Percentiles rank a stretch among this genome's conserved stretches.
phyloP scores from a whole-genome alignment of 2,888 invertebrate species.

The Thymelicus lineola region DNA sequence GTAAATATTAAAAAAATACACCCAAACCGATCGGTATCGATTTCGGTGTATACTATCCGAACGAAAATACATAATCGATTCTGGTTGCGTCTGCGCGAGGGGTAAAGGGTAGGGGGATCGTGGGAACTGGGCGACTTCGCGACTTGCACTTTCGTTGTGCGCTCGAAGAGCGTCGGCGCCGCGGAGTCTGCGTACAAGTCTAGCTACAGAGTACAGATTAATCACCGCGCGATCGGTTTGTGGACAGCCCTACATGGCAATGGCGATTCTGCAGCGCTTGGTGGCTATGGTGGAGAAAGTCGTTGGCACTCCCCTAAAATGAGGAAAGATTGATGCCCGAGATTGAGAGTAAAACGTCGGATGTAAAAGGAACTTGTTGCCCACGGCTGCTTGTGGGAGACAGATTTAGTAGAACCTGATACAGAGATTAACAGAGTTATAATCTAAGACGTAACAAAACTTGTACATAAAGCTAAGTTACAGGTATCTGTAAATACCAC shows the following conservation, averaged over 20 bases:
- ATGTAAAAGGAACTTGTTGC: slow-evolving; percentile 26
- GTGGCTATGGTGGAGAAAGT: slow-evolving; percentile 54
- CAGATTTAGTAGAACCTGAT: slow-evolving; percentile 15
- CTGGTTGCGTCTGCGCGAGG: slow-evolving; percentile 54
- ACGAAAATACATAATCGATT: slow-evolving; percentile 65
- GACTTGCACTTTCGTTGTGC: slow-evolving; percentile 82
- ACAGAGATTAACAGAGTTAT: slow-evolving; percentile 16
- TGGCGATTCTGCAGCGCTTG: not conserved
- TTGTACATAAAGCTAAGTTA: not conserved
- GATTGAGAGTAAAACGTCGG: slow-evolving; percentile 22
- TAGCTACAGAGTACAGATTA: slow-evolving; percentile 60
- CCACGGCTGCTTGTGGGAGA: slow-evolving; percentile 9
- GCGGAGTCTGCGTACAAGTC: slow-evolving; percentile 70
- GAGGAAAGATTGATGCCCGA: slow-evolving; percentile 32
- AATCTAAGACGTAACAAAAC: not conserved
- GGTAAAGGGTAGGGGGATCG: slow-evolving; percentile 60
- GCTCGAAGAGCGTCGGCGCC: slow-evolving; percentile 71
- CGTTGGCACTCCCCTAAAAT: slow-evolving; percentile 33
- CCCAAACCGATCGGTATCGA: slow-evolving; percentile 51
- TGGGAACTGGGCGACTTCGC: slow-evolving; percentile 80
- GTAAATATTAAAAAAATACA: not conserved
- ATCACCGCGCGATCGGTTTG: slow-evolving; percentile 59
- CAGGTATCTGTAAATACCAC: not conserved
- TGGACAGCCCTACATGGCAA: slow-evolving; percentile 43
- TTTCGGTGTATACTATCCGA: slow-evolving; percentile 70